These are phyloP conservation scores for Xestia xanthographa DNA, from an alignment of 2,888 invertebrate species.

Conservation along the genomic window DNA sequence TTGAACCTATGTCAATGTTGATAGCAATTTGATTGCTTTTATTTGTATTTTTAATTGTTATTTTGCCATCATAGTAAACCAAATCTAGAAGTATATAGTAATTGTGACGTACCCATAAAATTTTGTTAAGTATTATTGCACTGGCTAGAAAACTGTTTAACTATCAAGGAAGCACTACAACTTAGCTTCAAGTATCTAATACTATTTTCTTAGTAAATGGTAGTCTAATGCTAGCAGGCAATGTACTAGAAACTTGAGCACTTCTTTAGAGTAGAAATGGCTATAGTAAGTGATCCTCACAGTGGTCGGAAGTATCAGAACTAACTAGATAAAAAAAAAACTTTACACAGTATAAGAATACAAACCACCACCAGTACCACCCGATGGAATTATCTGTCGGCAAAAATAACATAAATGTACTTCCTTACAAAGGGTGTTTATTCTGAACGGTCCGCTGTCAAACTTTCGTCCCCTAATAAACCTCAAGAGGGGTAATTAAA, in stretches of 20 bases:
- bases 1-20: neutral
- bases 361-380: neutral
- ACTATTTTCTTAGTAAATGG: neutral
- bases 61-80: neutral
- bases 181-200: neutral
- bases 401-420: neutral
- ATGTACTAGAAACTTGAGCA: constrained; percentile 31
- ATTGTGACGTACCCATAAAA: neutral
- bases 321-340: constrained; percentile 12
- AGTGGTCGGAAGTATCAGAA: constrained; percentile 8
- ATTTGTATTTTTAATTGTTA: neutral
- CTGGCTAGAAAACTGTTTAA: neutral
- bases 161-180: constrained; percentile 9
- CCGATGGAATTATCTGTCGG: neutral
- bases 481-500: neutral
- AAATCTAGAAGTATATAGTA: neutral
- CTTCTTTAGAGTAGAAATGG: constrained; percentile 1
- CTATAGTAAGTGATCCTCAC: neutral
- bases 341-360: neutral
- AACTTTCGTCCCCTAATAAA: neutral
- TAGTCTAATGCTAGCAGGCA: constrained; percentile 16
- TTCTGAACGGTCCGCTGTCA: too few species aligned
- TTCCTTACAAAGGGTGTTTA: too few species aligned
- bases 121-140: neutral
- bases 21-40: neutral